Percentiles rank a stretch among this genome's conserved stretches.
Conservation (phyloP, 1,140 invertebrate genomes). For the Pseudachorutes palmiensis region DNA sequence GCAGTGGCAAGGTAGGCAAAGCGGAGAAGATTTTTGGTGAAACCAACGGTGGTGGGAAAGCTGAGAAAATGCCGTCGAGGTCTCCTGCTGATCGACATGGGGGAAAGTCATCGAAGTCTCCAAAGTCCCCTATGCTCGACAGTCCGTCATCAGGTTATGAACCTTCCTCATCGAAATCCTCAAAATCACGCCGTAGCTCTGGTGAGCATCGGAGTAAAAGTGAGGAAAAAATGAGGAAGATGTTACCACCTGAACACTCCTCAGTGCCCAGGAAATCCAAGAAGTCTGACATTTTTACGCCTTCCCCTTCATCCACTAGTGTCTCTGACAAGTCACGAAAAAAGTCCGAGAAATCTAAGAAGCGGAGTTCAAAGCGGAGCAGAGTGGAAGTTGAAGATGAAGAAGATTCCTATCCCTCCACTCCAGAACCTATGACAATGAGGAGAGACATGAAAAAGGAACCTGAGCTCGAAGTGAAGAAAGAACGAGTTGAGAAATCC, state of each 20-base stretch:
- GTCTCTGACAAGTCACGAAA: not conserved
- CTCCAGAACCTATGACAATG: not conserved
- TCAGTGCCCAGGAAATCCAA: slow-evolving; percentile 37
- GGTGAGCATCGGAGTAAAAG: slow-evolving; percentile 23
- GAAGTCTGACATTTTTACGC: slow-evolving; percentile 25
- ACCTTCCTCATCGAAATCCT: slow-evolving; percentile 18
- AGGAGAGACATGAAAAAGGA: not conserved
- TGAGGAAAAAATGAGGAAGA: slow-evolving; percentile 15
- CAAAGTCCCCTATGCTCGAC: not conserved
- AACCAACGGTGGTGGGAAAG: slow-evolving; percentile 18
- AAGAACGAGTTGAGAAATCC: not conserved
- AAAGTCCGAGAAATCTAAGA: not conserved
- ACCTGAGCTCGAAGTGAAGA: not conserved
- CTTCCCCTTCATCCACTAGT: not conserved
- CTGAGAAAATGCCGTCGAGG: slow-evolving; percentile 4
- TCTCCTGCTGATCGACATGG: slow-evolving; percentile 15
- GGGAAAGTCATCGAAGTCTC: slow-evolving; percentile 22
- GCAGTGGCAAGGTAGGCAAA: slow-evolving; percentile 12
- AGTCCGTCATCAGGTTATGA: not conserved
- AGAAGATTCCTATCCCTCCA: not conserved
- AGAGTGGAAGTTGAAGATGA: too few relatives aligned
- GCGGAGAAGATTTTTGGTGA: slow-evolving; percentile 14
- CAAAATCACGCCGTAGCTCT: slow-evolving; percentile 10
- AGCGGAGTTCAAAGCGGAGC: too few relatives aligned
- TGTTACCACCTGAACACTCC: slow-evolving; percentile 34